Percentiles rank a stretch among this genome's conserved stretches.
These are phyloP conservation scores for Trissolcus basalis DNA, from an alignment of 1,140 invertebrate genomes.

Conservation along the genomic window DNA sequence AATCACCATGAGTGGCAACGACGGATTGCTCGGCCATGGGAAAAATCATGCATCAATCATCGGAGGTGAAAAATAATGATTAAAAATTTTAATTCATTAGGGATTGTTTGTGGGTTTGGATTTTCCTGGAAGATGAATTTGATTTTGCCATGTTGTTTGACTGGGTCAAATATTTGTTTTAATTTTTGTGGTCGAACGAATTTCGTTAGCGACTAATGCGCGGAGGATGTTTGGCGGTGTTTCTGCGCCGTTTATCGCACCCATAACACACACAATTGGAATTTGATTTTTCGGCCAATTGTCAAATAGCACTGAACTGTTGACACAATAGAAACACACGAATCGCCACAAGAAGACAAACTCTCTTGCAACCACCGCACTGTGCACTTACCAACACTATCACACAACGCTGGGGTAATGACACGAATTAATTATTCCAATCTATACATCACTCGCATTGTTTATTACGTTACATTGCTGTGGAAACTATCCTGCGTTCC, in stretches of 20 bases:
- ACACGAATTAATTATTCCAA: slow-evolving; percentile 34
- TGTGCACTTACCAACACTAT: slow-evolving; percentile 41
- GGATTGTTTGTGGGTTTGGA: not conserved
- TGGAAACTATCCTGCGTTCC: not conserved
- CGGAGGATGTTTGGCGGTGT: slow-evolving; percentile 3
- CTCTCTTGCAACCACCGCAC: slow-evolving; percentile 17
- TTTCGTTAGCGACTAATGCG: not conserved
- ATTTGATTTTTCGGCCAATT: slow-evolving; percentile 40
- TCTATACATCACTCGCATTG: slow-evolving; percentile 10
- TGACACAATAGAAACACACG: slow-evolving; percentile 41
- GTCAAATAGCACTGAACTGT: slow-evolving; percentile 32
- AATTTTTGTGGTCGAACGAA: not conserved
- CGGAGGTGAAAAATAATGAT: slow-evolving; percentile 20
- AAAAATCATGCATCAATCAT: slow-evolving; percentile 50
- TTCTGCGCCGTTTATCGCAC: slow-evolving; percentile 31
- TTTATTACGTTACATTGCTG: slow-evolving; percentile 1
- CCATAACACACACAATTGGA: slow-evolving; percentile 32
- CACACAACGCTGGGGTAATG: slow-evolving; percentile 35
- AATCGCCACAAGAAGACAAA: slow-evolving; percentile 41
- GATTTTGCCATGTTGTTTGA: not conserved
- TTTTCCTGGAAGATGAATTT: not conserved
- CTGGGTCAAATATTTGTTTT: no score
- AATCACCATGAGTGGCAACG: slow-evolving; percentile 28
- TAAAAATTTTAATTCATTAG: not conserved
- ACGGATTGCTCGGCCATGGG: slow-evolving; percentile 20